phyloP scores from a whole-genome alignment of 2,797 vertebrate genomes.

The Xiphorhynchus erythropygius region DNA sequence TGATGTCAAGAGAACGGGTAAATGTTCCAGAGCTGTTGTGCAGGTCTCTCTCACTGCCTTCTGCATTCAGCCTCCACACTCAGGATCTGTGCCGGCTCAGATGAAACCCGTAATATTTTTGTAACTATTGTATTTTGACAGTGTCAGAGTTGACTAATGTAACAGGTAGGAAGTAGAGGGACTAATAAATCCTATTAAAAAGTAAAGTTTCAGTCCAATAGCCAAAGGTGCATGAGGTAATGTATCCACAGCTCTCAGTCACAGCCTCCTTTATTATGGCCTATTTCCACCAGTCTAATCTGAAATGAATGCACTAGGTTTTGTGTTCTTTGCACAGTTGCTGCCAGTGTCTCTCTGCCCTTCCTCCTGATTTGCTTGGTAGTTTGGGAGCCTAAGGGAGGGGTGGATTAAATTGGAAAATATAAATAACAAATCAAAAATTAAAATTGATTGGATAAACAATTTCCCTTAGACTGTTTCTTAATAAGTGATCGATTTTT shows the following conservation, averaged over 20 bases:
- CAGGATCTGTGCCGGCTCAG: slow-evolving; percentile 15
- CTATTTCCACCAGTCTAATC: slow-evolving; percentile 39
- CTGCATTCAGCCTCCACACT: not conserved
- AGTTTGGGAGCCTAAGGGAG: slow-evolving; percentile 70
- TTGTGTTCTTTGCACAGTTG: slow-evolving; percentile 42
- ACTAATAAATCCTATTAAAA: slow-evolving; percentile 61
- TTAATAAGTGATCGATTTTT: slow-evolving; percentile 85
- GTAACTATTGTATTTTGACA: slow-evolving; percentile 50
- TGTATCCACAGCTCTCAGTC: not conserved
- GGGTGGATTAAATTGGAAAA: slow-evolving; percentile 80
- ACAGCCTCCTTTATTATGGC: slow-evolving; percentile 28
- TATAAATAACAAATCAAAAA: slow-evolving; percentile 87
- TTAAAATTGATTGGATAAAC: slow-evolving; percentile 86
- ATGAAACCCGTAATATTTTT: slow-evolving; percentile 12
- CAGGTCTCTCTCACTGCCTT: not conserved
- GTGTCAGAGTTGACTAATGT: not conserved
- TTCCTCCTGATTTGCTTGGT: slow-evolving; percentile 52
- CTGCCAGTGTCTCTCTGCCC: slow-evolving; percentile 36
- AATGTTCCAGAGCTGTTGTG: not conserved
- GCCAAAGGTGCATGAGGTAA: slow-evolving; percentile 66
- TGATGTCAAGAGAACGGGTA: not conserved
- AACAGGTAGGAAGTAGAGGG: slow-evolving; percentile 29
- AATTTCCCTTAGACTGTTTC: slow-evolving; percentile 85
- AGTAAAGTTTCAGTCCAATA: slow-evolving; percentile 58
- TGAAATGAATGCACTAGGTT: slow-evolving; percentile 44